Evolutionary conservation across 2,888 invertebrate genomes (phyloP).

Genomic region (Tribolium freemani): DNA sequence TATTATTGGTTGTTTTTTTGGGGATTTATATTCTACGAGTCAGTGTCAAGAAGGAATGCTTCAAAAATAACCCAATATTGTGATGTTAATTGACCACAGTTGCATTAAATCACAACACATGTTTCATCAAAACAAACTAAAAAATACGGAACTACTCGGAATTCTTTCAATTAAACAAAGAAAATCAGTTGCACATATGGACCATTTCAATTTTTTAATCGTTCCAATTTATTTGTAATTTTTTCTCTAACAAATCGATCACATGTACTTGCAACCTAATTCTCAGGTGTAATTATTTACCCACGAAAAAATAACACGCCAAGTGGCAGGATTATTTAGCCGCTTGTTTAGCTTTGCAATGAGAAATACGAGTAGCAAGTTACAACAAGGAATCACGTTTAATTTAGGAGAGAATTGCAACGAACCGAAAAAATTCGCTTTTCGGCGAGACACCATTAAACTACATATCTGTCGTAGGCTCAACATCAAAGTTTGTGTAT

Average conservation of each 20-base stretch:
- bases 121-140: constrained; percentile 8
- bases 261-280: no score
- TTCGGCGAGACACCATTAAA: background rate
- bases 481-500: background rate
- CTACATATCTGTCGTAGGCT: background rate
- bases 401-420: background rate
- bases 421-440: background rate
- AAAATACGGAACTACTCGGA: background rate
- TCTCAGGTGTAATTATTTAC: no score
- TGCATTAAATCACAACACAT: constrained; percentile 7
- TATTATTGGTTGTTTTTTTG: background rate
- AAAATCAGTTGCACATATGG: no score
- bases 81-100: constrained; percentile 15
- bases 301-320: no score
- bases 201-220: no score
- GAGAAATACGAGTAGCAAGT: no score
- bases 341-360: no score
- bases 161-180: background rate
- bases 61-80: background rate
- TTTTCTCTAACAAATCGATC: no score
- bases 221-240: no score
- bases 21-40: constrained; percentile 7
- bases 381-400: no score
- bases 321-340: no score
- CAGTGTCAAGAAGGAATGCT: constrained; percentile 19